phyloP scores from a whole-genome alignment of 2,113 vertebrate genomes.

The Hypocryptadius cinnamomeus region DNA sequence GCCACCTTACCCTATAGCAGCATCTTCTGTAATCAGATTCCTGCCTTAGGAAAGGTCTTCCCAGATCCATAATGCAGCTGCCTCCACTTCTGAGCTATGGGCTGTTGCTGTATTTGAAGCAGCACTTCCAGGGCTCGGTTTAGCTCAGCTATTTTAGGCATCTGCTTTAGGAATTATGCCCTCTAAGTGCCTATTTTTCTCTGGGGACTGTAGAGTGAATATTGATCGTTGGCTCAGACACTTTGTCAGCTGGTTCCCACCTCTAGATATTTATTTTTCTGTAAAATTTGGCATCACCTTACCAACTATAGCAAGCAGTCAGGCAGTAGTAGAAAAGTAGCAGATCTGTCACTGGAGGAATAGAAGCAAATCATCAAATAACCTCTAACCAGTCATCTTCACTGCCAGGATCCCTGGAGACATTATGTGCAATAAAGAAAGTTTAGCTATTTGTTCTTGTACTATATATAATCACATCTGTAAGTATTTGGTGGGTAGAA shows the following conservation, averaged over 20 bases:
- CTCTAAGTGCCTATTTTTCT: not conserved
- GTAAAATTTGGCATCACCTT: not conserved
- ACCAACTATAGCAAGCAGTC: not conserved
- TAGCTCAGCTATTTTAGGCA: constrained; percentile 19
- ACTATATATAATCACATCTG: not conserved
- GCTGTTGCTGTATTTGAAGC: not conserved
- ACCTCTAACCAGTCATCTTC: not conserved
- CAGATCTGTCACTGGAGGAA: not conserved
- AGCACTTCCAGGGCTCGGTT: not conserved
- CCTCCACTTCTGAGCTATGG: not conserved
- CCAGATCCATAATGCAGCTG: not conserved
- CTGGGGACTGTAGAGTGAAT: not conserved
- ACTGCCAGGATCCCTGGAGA: not conserved
- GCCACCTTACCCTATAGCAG: not conserved
- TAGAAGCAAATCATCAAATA: not conserved
- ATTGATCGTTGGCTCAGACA: not conserved
- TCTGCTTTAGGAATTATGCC: not conserved
- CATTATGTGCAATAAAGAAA: not conserved
- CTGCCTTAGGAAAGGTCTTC: not conserved
- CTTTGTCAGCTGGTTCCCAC: not conserved
- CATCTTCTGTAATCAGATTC: not conserved
- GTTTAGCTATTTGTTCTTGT: not conserved
- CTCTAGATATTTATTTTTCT: not conserved
- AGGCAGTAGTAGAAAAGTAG: not conserved
- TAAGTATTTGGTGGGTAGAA: not conserved